Conservation (phyloP, 2,888 invertebrate species). For the Hyposoter didymator region DNA sequence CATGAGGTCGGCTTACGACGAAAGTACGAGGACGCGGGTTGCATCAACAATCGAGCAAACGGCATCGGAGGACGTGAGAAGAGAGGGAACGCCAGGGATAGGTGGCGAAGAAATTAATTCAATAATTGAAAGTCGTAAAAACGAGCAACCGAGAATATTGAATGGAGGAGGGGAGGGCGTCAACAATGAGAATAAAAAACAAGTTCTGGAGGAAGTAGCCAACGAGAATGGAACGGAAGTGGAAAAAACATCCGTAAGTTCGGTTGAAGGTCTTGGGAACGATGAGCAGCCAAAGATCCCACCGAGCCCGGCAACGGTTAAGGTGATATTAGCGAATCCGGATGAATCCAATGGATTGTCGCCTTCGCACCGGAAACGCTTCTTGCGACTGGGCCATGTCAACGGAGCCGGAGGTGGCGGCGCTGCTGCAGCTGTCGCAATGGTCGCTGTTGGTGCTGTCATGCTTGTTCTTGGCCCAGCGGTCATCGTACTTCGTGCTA, state of each 20-base stretch:
- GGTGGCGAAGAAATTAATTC: neutral
- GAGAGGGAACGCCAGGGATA: no score
- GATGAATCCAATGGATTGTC: slow-evolving; percentile 26
- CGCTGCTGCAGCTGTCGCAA: slow-evolving; percentile 75
- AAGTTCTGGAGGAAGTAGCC: neutral
- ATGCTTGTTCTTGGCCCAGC: slow-evolving; percentile 78
- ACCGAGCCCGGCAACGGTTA: slow-evolving; percentile 9
- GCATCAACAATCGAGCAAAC: slow-evolving; percentile 5
- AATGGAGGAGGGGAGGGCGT: neutral
- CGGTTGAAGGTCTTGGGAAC: neutral
- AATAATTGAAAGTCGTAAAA: slow-evolving; percentile 1
- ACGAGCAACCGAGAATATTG: slow-evolving; percentile 8
- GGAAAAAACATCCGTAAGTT: neutral
- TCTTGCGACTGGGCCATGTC: slow-evolving; percentile 64
- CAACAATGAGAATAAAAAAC: neutral
- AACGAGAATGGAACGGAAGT: neutral
- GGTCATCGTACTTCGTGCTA: slow-evolving; percentile 75
- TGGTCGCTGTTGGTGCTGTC: slow-evolving; percentile 77
- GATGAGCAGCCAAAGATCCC: neutral
- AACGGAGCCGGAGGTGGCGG: slow-evolving; percentile 75
- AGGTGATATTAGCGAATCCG: slow-evolving; percentile 14
- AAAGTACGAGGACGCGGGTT: neutral
- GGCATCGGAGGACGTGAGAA: neutral
- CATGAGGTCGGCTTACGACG: neutral
- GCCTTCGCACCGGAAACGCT: slow-evolving; percentile 49